A percentile compares a stretch with the other conserved stretches of the same genome.
Evolutionary conservation across 2,888 invertebrate species (phyloP).

Genomic region (Phalera bucephala): DNA sequence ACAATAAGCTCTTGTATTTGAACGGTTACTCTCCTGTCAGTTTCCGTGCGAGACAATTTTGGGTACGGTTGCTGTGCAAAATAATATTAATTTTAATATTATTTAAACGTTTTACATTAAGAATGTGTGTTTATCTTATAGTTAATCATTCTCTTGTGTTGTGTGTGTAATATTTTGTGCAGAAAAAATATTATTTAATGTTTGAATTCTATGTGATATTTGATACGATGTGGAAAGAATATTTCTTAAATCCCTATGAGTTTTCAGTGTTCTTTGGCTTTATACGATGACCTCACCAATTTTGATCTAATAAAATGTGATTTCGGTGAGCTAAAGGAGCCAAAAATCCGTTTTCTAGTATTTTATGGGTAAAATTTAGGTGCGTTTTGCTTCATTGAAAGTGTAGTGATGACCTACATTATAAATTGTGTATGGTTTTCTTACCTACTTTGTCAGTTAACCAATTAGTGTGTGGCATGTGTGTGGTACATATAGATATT

Average conservation of each 20-base stretch:
- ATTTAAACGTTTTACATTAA: constrained; percentile 9
- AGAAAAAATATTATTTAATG: constrained; percentile 1
- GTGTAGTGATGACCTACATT: constrained; percentile 28
- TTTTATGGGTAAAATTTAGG: too few relatives aligned
- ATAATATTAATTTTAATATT: constrained; percentile 22
- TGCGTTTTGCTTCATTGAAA: constrained; percentile 11
- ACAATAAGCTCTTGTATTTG: constrained; percentile 24
- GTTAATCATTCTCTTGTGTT: constrained; percentile 36
- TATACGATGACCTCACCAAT: constrained; percentile 54
- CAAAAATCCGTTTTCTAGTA: background rate
- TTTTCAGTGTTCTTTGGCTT: constrained; percentile 26
- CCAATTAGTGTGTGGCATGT: background rate
- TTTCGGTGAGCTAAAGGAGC: background rate
- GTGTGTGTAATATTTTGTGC: constrained; percentile 28
- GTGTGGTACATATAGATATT: too few relatives aligned
- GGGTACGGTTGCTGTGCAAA: constrained; percentile 44
- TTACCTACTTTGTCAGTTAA: background rate
- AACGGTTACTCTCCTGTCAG: constrained; percentile 44
- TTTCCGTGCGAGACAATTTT: constrained; percentile 50
- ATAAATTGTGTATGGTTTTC: background rate
- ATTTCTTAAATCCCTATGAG: constrained; percentile 25
- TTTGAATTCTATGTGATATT: constrained; percentile 9
- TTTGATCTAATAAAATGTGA: constrained; percentile 20
- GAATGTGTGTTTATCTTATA: constrained; percentile 8
- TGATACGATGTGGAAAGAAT: constrained; percentile 12